Evolutionary conservation across 2,113 vertebrate species (phyloP).

Genomic region (human): DNA sequence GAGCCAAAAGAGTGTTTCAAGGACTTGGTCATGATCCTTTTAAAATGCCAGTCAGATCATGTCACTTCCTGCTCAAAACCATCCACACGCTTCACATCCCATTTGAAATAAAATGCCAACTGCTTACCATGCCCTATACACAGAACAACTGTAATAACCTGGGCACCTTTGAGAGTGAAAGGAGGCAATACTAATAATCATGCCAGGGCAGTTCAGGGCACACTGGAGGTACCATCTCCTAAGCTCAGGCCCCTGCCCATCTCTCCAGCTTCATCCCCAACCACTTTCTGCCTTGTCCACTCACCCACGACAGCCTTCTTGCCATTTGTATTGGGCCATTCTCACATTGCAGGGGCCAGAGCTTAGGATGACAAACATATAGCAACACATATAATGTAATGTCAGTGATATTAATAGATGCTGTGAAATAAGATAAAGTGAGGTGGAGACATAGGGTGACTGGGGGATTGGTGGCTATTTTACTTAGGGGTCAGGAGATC

Average conservation of each 20-base stretch:
- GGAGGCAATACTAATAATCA: neutral
- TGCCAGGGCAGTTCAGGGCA: neutral
- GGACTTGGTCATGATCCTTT: neutral
- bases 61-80: neutral
- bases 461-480: too few species aligned
- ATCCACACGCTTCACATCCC: neutral
- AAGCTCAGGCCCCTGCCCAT: neutral
- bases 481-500: too few species aligned
- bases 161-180: neutral
- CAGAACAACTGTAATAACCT: neutral
- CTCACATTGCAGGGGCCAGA: too few species aligned
- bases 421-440: too few species aligned
- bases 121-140: fast-evolving
- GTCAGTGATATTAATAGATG: too few species aligned
- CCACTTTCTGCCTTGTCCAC: neutral
- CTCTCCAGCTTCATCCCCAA: neutral
- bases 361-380: too few species aligned
- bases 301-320: neutral
- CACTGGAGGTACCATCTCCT: neutral
- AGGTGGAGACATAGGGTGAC: too few species aligned
- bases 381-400: too few species aligned
- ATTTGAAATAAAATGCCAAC: neutral
- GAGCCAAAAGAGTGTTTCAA: neutral
- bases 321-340: neutral
- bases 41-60: neutral